Conservation (phyloP, 2,888 invertebrate genomes). For the Brachyptera risi region DNA sequence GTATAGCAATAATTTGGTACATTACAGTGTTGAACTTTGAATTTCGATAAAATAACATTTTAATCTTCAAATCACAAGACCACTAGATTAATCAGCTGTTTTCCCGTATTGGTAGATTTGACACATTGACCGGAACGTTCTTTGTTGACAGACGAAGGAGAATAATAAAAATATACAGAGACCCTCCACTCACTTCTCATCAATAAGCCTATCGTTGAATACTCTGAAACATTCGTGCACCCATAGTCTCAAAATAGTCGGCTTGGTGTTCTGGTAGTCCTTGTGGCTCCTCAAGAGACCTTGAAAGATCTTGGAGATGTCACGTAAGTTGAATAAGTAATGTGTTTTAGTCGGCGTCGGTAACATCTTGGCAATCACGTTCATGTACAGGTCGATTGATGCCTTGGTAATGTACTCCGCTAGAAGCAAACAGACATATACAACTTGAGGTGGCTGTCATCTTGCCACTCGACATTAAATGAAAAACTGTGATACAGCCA, state of each 20-base stretch:
- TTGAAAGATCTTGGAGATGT: slow-evolving; percentile 71
- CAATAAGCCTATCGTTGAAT: slow-evolving; percentile 77
- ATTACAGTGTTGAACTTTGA: too few species aligned
- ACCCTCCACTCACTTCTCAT: slow-evolving; percentile 57
- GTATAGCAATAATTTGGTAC: too few species aligned
- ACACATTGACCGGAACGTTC: too few species aligned
- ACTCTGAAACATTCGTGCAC: slow-evolving; percentile 82
- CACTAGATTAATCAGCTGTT: too few species aligned
- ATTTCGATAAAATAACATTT: too few species aligned
- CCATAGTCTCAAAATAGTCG: slow-evolving; percentile 73
- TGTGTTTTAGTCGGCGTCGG: slow-evolving; percentile 89
- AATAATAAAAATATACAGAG: too few species aligned
- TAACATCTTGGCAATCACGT: slow-evolving; percentile 66
- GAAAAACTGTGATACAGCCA: too few species aligned
- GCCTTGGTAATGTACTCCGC: slow-evolving; percentile 57
- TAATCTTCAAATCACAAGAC: too few species aligned
- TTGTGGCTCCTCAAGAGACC: slow-evolving; percentile 73
- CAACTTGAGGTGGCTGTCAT: too few species aligned
- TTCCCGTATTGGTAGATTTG: too few species aligned
- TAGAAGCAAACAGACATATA: neutral
- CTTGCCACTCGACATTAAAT: too few species aligned
- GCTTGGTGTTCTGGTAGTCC: slow-evolving; percentile 69
- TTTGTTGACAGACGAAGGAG: neutral
- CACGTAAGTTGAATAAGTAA: slow-evolving; percentile 83
- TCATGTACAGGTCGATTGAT: slow-evolving; percentile 73